phyloP scores from a whole-genome alignment of 2,113 vertebrate species.

The Helogale parvula region DNA sequence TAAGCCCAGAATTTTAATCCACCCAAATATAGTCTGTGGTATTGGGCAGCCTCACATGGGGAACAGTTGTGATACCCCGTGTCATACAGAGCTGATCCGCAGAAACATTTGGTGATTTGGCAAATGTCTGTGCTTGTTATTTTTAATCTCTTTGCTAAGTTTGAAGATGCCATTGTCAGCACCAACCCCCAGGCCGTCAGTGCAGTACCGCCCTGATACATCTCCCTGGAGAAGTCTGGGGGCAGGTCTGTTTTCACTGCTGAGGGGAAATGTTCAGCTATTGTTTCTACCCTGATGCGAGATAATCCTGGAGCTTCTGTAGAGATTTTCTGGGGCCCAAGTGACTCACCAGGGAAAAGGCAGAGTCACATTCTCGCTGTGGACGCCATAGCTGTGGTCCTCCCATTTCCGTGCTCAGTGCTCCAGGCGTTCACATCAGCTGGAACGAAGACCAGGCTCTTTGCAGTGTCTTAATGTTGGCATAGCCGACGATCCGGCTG shows the following conservation, averaged over 20 bases:
- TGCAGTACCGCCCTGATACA: not conserved
- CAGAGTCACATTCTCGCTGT: not conserved
- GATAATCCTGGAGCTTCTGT: not conserved
- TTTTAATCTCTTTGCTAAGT: not conserved
- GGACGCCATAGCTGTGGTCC: not conserved
- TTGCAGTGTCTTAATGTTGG: not conserved
- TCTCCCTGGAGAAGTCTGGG: not conserved
- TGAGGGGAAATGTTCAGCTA: not conserved
- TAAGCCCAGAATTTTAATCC: not conserved
- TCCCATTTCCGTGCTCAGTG: too few species aligned
- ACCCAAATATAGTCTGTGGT: not conserved
- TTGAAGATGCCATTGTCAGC: not conserved
- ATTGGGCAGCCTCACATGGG: not conserved
- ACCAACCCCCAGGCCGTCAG: not conserved
- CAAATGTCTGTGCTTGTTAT: not conserved
- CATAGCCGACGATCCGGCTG: not conserved
- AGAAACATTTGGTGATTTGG: not conserved
- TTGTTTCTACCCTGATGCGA: not conserved
- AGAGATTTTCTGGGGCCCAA: not conserved
- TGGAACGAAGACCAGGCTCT: not conserved
- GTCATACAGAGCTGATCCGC: not conserved
- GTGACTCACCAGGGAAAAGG: too few species aligned
- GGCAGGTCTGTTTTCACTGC: not conserved
- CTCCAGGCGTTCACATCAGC: not conserved
- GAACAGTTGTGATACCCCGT: not conserved